phyloP scores from a whole-genome alignment of 2,797 vertebrate genomes.

The Sternotherus odoratus region DNA sequence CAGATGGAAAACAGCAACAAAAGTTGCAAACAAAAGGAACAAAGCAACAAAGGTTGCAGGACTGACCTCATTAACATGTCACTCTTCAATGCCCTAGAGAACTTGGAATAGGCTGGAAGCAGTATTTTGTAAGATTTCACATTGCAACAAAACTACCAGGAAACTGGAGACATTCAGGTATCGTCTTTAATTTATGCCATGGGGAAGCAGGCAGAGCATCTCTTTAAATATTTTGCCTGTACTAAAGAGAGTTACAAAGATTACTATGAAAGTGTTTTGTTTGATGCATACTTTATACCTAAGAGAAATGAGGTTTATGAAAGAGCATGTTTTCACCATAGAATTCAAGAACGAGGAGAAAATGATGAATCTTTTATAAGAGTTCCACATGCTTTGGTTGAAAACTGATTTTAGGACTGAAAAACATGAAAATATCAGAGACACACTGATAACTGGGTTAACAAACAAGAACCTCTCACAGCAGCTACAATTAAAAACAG shows the following conservation, averaged over 20 bases:
- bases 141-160: neutral
- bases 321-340: neutral
- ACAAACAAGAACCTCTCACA: too few relatives aligned
- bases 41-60: neutral
- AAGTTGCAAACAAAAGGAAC: too few relatives aligned
- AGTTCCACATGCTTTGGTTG: too few relatives aligned
- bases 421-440: neutral
- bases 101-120: neutral
- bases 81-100: neutral
- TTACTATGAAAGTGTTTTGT: neutral
- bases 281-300: neutral
- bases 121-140: neutral
- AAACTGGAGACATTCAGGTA: neutral
- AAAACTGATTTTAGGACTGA: neutral
- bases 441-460: too few relatives aligned
- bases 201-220: neutral
- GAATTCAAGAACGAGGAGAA: neutral
- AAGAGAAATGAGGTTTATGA: neutral
- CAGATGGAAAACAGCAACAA: neutral
- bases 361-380: too few relatives aligned
- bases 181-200: neutral
- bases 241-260: neutral
- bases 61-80: neutral
- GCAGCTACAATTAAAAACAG: neutral
- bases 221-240: neutral